Conservation (phyloP, 1,140 invertebrate genomes). For the Pantala flavescens region DNA sequence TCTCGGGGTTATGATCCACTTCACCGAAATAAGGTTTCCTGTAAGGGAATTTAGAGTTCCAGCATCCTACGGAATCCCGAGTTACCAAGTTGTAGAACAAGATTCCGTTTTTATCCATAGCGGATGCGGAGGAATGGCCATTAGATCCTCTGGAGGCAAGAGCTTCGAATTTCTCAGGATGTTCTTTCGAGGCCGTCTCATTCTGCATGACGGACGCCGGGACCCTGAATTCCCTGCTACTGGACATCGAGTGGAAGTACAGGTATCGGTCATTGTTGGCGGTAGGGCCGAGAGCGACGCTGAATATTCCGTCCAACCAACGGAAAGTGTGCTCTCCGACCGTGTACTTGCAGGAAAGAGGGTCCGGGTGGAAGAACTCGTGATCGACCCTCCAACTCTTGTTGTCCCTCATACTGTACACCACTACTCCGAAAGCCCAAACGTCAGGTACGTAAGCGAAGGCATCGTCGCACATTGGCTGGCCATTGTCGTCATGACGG, state of each 20-base stretch:
- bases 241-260: slow-evolving; percentile 70
- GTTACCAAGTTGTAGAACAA: slow-evolving; percentile 70
- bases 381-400: slow-evolving; percentile 61
- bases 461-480: slow-evolving; percentile 44
- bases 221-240: slow-evolving; percentile 63
- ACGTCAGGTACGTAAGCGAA: slow-evolving; percentile 63
- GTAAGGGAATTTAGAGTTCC: slow-evolving; percentile 63
- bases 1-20: slow-evolving; percentile 44
- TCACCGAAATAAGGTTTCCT: slow-evolving; percentile 38
- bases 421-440: slow-evolving; percentile 47
- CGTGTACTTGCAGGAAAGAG: slow-evolving; percentile 57
- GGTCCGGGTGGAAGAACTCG: slow-evolving; percentile 66
- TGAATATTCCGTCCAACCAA: slow-evolving; percentile 73
- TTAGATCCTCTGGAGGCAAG: slow-evolving; percentile 49
- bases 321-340: slow-evolving; percentile 62
- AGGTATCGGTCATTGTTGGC: slow-evolving; percentile 49
- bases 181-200: slow-evolving; percentile 41
- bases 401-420: slow-evolving; percentile 44
- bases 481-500: slow-evolving; percentile 34
- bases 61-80: slow-evolving; percentile 61
- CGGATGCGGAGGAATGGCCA: slow-evolving; percentile 60
- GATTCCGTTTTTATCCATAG: slow-evolving; percentile 55
- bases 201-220: slow-evolving; percentile 50
- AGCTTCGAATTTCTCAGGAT: slow-evolving; percentile 49
- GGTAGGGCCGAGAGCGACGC: slow-evolving; percentile 53